These are phyloP conservation scores for Hycleus cichorii DNA, from an alignment of 1,140 invertebrate genomes.

Conservation along the genomic window DNA sequence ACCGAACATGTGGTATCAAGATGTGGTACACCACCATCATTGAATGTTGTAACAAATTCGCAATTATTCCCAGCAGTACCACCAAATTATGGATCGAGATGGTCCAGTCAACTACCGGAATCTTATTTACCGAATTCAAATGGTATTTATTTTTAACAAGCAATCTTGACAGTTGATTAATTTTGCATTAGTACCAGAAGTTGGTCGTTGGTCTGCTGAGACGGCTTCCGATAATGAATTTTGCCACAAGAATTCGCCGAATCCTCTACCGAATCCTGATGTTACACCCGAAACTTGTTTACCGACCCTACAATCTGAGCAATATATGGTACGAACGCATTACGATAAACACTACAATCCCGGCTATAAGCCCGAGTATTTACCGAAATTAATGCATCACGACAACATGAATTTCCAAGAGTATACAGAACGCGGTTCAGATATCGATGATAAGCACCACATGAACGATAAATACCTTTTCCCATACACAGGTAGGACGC, in stretches of 20 bases:
- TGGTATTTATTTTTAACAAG: conserved; percentile 29
- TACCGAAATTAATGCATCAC: conserved; percentile 50
- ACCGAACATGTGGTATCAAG: conserved; percentile 55
- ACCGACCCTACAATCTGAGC: conserved; percentile 43
- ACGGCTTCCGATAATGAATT: conserved; percentile 67
- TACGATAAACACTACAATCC: conserved; percentile 48
- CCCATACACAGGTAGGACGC: conserved; percentile 57
- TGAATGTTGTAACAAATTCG: conserved; percentile 63
- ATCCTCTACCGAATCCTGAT: conserved; percentile 66
- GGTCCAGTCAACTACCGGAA: conserved; percentile 62
- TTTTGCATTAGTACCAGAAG: conserved; percentile 43
- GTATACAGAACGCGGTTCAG: conserved; percentile 55
- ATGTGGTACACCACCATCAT: conserved; percentile 49
- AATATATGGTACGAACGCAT: conserved; percentile 38
- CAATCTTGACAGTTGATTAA: background rate
- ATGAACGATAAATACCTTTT: conserved; percentile 70
- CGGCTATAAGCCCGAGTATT: conserved; percentile 36
- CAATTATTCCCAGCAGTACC: conserved; percentile 64
- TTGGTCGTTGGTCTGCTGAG: conserved; percentile 69
- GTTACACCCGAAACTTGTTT: conserved; percentile 53
- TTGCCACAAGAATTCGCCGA: conserved; percentile 61
- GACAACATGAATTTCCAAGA: conserved; percentile 52
- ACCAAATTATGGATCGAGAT: conserved; percentile 57
- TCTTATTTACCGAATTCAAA: conserved; percentile 48
- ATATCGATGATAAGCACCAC: conserved; percentile 64